Evolutionary conservation across 2,888 invertebrate species (phyloP).

Genomic region (Synergus gifuensis): DNA sequence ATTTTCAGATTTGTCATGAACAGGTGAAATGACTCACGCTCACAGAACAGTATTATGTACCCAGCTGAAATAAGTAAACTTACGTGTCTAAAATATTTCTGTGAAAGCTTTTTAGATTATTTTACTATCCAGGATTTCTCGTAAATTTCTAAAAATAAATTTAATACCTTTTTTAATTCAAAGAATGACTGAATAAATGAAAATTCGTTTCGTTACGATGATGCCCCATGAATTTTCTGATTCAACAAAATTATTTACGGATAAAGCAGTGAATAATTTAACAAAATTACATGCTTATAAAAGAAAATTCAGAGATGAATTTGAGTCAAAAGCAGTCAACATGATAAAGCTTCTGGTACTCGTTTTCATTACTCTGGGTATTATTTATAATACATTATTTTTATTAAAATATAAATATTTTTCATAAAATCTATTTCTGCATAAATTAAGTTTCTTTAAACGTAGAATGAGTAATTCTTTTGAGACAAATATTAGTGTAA

Average conservation of each 20-base stretch:
- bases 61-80: neutral
- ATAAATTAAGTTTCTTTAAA: neutral
- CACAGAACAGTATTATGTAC: neutral
- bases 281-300: slow-evolving; percentile 16
- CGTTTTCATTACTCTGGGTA: slow-evolving; percentile 2
- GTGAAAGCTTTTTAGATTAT: neutral
- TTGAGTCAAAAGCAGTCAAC: neutral
- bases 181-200: slow-evolving; percentile 19
- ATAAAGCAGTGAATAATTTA: slow-evolving; percentile 18
- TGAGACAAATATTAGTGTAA: neutral
- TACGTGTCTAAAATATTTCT: neutral
- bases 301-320: neutral
- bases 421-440: neutral
- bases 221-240: neutral
- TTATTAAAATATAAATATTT: neutral
- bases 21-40: neutral
- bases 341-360: neutral
- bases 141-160: neutral
- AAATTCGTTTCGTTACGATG: neutral
- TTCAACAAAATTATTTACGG: neutral
- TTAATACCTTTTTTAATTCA: neutral
- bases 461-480: neutral
- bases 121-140: neutral
- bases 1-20: neutral
- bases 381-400: neutral